Evolutionary conservation across 2,797 vertebrate genomes (phyloP), one percentile per base, ranked within the genome.

Genomic region (Dicrostonyx torquatus): DNA sequence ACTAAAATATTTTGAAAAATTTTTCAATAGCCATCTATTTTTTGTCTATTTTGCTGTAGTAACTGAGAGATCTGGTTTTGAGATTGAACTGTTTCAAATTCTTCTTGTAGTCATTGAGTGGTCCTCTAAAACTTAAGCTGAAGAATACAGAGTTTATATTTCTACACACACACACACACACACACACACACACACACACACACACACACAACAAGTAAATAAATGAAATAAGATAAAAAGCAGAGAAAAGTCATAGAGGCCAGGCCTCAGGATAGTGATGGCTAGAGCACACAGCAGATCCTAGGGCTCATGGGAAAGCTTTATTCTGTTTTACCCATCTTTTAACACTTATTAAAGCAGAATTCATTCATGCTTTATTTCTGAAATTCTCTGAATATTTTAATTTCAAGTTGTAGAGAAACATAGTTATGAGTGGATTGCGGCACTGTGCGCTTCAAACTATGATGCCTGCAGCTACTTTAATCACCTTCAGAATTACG

Each of bases 221-320:
- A 76, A 83, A 11, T 43, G 10, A 64, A 64, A 83, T 45, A 20
- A 84, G 20, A 22, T 64, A 11, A 43, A 58, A 31, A 43, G 26
- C 9, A 84, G n/a, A 31, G 17, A 13, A 82, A 45, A 70, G 17
- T 14, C 68, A 10, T 72, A 1, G 11, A 94, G 29, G 84, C 29
- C 1, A 20, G 55, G 5, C 5, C 9, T 83, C 10, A 26, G 2
- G 17, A 64, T 60, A 26, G 17, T 37, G 6, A n/a, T 10, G 10
- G 7, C 18, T 58, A 37, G 76, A 93, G 53, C 34, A 64, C 0
- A 0, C 4, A 50, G 2, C 2, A 79, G 0, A 26, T 22, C 20
- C 53, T 22, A 8, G 4, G 14, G n/a, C 0, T n/a, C 10, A 31
- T 5, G 29, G 2, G 53, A 60, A 77, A 83, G 1, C 14, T 70